Evolutionary conservation across 2,797 vertebrate genomes (phyloP).

Genomic region (Cheirogaleus major): DNA sequence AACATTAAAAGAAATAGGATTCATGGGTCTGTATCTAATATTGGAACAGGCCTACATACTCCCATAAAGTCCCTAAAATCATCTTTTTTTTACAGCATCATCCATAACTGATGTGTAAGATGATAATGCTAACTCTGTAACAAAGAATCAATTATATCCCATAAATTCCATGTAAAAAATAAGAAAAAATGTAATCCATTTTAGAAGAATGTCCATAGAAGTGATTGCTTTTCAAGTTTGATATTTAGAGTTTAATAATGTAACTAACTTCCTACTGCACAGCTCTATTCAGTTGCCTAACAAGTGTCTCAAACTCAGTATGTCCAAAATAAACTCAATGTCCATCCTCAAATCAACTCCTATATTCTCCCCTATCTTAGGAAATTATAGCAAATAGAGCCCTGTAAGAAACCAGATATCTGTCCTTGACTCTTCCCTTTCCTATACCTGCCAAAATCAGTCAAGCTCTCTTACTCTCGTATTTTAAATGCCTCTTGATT

Average conservation of each 20-base stretch:
- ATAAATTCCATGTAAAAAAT: neutral
- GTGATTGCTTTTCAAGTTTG: neutral
- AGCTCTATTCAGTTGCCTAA: neutral
- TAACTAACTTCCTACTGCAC: neutral
- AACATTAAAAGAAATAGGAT: neutral
- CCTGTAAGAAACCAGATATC: neutral
- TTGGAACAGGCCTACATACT: neutral
- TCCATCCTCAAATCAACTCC: neutral
- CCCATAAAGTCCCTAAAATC: neutral
- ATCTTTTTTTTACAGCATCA: neutral
- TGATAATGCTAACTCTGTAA: neutral
- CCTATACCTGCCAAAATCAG: neutral
- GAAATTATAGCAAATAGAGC: neutral
- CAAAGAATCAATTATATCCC: neutral
- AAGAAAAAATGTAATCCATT: neutral
- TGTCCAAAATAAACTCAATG: neutral
- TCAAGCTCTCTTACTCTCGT: neutral
- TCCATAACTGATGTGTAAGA: conserved; percentile 3
- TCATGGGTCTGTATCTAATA: neutral
- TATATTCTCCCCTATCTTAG: neutral
- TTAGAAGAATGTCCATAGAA: neutral
- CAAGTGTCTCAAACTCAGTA: neutral
- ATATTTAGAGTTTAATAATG: neutral
- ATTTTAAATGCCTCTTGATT: neutral
- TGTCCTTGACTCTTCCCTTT: neutral